These are phyloP conservation scores for Ptilonorhynchus violaceus DNA, from an alignment of 2,113 vertebrate species.

Conservation along the genomic window DNA sequence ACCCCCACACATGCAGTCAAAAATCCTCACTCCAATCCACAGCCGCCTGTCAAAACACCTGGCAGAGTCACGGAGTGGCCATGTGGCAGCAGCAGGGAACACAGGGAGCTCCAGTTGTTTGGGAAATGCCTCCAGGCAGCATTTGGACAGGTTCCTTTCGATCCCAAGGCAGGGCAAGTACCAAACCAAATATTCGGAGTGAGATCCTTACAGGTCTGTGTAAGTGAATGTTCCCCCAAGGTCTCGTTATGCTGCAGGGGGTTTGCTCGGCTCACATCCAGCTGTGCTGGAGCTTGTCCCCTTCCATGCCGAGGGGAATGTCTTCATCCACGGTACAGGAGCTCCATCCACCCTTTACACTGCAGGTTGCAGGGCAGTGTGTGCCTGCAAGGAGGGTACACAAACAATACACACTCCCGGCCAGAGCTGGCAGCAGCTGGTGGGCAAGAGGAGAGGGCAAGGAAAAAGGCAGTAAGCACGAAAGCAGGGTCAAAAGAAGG, in stretches of 20 bases:
- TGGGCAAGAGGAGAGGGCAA: neutral
- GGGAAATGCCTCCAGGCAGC: neutral
- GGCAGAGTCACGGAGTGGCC: neutral
- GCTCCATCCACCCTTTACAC: neutral
- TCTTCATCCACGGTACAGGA: neutral
- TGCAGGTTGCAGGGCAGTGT: neutral
- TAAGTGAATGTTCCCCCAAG: neutral
- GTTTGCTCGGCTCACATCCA: neutral
- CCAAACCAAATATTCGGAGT: neutral
- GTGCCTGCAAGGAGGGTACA: rapidly evolving
- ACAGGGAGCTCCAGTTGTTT: neutral
- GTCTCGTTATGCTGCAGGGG: neutral
- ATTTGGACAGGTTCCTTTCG: neutral
- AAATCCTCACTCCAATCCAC: neutral
- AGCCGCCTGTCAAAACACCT: neutral
- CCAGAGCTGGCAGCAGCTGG: neutral
- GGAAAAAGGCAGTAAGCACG: neutral
- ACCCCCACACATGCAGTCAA: neutral
- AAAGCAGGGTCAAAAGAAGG: neutral
- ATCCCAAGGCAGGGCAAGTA: neutral
- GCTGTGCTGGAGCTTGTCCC: neutral
- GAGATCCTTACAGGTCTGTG: neutral
- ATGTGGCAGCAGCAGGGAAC: neutral
- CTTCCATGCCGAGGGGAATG: neutral
- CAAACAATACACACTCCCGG: rapidly evolving